Evolutionary conservation across 2,113 vertebrate genomes (phyloP).

Genomic region (Aegithalos caudatus): DNA sequence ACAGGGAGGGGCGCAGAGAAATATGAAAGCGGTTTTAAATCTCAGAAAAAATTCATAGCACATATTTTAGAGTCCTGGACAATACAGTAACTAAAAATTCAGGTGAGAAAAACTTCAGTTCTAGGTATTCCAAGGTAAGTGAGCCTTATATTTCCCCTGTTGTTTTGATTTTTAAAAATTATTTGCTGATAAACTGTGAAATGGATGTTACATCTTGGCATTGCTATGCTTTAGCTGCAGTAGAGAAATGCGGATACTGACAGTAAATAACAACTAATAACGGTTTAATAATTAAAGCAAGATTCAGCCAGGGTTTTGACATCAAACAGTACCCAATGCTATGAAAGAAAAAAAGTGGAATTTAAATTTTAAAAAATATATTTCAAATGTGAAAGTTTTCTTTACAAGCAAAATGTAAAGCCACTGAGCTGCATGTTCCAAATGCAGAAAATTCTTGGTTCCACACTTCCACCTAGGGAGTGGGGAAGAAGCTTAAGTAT

Average conservation of each 20-base stretch:
- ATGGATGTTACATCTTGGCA: neutral
- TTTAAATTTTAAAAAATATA: neutral
- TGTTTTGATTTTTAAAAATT: neutral
- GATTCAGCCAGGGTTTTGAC: neutral
- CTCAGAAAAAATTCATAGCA: neutral
- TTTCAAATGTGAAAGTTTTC: neutral
- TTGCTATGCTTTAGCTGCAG: neutral
- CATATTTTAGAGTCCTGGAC: neutral
- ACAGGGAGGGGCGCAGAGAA: rapidly evolving
- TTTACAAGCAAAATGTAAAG: neutral
- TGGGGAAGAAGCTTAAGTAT: neutral
- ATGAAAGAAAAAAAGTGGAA: neutral
- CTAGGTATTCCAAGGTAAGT: neutral
- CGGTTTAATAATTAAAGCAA: neutral
- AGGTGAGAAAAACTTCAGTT: neutral
- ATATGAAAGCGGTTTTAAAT: neutral
- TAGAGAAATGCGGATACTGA: neutral
- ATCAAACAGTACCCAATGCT: neutral
- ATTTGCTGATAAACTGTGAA: neutral
- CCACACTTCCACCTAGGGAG: neutral
- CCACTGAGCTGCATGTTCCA: neutral
- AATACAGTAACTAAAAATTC: neutral
- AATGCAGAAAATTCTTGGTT: neutral
- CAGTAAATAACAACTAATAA: neutral
- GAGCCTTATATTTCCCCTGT: rapidly evolving